These are phyloP conservation scores for Sapajus apella DNA, from an alignment of 2,113 vertebrate genomes.

Conservation along the genomic window DNA sequence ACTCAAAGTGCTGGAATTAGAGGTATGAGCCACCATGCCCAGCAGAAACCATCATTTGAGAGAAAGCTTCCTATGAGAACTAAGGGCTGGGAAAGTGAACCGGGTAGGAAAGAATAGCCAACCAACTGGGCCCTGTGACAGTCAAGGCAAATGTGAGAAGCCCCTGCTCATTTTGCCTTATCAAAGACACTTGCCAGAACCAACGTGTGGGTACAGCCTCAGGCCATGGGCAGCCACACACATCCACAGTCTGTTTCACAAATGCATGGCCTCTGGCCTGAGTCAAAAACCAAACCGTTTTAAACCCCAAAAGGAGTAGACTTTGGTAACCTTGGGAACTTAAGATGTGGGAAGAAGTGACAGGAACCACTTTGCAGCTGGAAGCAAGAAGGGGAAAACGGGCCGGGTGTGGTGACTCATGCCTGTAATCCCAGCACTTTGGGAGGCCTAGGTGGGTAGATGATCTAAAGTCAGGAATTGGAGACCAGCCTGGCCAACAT, in stretches of 20 bases:
- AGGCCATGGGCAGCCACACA: background rate
- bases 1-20: too few species aligned
- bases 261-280: background rate
- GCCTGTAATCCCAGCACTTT: too few species aligned
- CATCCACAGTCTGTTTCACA: constrained; percentile 31
- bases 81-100: background rate
- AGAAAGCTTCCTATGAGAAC: background rate
- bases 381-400: background rate
- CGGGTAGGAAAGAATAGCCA: background rate
- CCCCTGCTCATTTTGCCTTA: background rate
- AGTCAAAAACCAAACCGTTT: background rate
- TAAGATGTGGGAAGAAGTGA: too few species aligned
- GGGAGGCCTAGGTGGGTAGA: too few species aligned
- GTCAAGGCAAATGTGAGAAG: background rate
- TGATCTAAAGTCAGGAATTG: too few species aligned
- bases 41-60: background rate
- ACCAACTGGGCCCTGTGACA: background rate
- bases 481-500: too few species aligned
- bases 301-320: background rate
- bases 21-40: too few species aligned
- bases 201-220: background rate
- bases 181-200: constrained; percentile 30
- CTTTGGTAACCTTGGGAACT: background rate
- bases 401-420: too few species aligned
- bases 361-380: background rate